These are phyloP conservation scores for Hemistola chrysoprasaria DNA, from an alignment of 2,888 invertebrate genomes.

Conservation along the genomic window DNA sequence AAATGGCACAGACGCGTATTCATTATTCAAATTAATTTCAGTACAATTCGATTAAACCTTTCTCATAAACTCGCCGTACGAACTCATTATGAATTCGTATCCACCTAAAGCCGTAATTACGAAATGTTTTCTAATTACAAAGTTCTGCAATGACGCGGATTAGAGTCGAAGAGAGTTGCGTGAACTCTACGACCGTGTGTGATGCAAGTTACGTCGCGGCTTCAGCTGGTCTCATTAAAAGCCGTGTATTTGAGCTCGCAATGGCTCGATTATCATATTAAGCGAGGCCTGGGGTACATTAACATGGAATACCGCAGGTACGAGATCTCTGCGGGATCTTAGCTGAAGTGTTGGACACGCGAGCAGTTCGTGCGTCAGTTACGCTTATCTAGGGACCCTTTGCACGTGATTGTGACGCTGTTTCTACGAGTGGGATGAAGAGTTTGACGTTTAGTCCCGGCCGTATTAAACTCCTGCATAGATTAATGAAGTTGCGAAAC, in stretches of 20 bases:
- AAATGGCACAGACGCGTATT: no score
- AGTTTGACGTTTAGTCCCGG: no score
- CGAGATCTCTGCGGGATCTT: slow-evolving; percentile 20
- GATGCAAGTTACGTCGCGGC: slow-evolving; percentile 15
- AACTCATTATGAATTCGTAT: slow-evolving; percentile 7
- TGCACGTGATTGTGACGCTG: slow-evolving; percentile 9
- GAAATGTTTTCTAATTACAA: slow-evolving; percentile 6
- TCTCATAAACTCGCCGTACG: background rate
- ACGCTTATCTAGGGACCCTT: slow-evolving; percentile 6
- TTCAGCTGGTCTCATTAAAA: slow-evolving; percentile 47
- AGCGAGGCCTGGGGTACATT: slow-evolving; percentile 52
- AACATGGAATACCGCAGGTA: slow-evolving; percentile 42
- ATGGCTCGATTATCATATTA: slow-evolving; percentile 70
- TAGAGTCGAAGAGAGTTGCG: background rate
- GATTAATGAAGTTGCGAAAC: no score
- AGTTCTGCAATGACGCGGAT: slow-evolving; percentile 16
- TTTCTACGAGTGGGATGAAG: no score
- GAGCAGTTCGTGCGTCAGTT: slow-evolving; percentile 9
- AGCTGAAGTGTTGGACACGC: slow-evolving; percentile 11
- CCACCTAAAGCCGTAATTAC: slow-evolving; percentile 5
- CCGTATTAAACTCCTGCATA: no score
- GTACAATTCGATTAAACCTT: background rate
- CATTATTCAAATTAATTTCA: background rate
- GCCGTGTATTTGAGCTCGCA: slow-evolving; percentile 55
- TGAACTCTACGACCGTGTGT: slow-evolving; percentile 16